Base-by-base conservation (phyloP, 1,140 invertebrate genomes). In the Adoxophyes honmai region DNA sequence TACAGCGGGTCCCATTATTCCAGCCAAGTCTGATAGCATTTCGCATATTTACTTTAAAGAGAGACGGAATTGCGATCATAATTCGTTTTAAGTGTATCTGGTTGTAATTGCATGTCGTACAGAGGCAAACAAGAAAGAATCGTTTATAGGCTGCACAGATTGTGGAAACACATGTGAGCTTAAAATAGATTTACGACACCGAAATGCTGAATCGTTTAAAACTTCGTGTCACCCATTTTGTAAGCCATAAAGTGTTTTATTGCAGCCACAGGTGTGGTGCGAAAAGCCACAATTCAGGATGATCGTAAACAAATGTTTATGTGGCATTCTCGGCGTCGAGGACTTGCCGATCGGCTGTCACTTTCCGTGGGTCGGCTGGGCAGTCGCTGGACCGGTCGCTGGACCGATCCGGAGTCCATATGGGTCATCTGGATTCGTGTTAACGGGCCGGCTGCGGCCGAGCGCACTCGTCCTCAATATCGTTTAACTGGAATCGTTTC, bases 201-300 rank as follows among this genome's bases (percentile, higher is more conserved):
- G 60, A 66, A 73, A 72, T 73, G 69, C 57, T 62, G 62, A 67
- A 71, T 60, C 68, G 61, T 59, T 73, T 64, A 65, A 74, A 76
- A 68, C 66, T 66, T 57, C 55, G 59, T 64, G 66, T 58, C 55
- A 51, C 57, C 52, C 64, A 69, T 68, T 82, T 78, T 70, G 69
- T 74, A 65, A 66, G 67, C 70, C 67, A 73, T 78, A 77, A 79
- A 83, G 66, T 63, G 61, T 73, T 85, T 86, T 82, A 83, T 70
- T 73, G 60, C 73, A 71, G 61, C 66, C 77, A 73, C 78, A 83
- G 79, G 80, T 83, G 82, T 66, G 70, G 57, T 67, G 65, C 60
- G 70, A 64, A 75, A 67, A 62, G 53, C 68, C 61, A 56, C 70
- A 60, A 59, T 66, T 59, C 51, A 60, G 58, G 57, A 52, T 57